Percentiles rank a stretch among this genome's conserved stretches.
phyloP scores from a whole-genome alignment of 2,113 vertebrate genomes.

The Siniperca chuatsi region DNA sequence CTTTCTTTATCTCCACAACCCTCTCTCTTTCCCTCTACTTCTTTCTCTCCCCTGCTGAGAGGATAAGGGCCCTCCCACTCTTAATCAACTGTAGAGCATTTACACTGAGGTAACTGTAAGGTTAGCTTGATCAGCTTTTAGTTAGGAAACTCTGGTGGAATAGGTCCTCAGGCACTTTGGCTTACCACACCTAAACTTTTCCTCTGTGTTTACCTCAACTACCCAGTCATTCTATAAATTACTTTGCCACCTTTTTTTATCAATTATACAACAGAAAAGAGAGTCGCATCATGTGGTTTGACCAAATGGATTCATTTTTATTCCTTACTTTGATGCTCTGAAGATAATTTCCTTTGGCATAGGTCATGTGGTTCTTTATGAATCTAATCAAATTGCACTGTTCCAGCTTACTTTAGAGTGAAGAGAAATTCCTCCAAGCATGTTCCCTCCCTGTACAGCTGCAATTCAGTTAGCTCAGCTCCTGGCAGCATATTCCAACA shows the following conservation, averaged over 20 bases:
- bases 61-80: constrained; percentile 64
- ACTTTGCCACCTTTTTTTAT: constrained; percentile 7
- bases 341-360: constrained; percentile 48
- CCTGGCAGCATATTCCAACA: constrained; percentile 61
- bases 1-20: constrained; percentile 60
- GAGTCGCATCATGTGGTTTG: constrained; percentile 20
- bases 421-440: constrained; percentile 39
- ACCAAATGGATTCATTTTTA: constrained; percentile 17
- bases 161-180: constrained; percentile 33
- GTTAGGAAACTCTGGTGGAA: constrained; percentile 46
- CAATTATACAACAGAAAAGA: constrained; percentile 28
- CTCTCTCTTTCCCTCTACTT: constrained; percentile 46
- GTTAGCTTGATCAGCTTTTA: constrained; percentile 72
- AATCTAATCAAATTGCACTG: constrained; percentile 44
- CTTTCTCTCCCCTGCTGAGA: constrained; percentile 55
- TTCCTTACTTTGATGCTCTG: constrained; percentile 35
- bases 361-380: constrained; percentile 35
- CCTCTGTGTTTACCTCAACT: constrained; percentile 39
- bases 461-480: constrained; percentile 44
- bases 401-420: constrained; percentile 23
- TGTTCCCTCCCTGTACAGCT: constrained; percentile 31
- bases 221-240: constrained; percentile 3
- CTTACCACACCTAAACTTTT: constrained; percentile 51
- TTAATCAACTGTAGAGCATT: constrained; percentile 60
- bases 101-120: constrained; percentile 66